These are phyloP conservation scores for Maniola hyperantus DNA, from an alignment of 2,888 invertebrate genomes.

Conservation along the genomic window DNA sequence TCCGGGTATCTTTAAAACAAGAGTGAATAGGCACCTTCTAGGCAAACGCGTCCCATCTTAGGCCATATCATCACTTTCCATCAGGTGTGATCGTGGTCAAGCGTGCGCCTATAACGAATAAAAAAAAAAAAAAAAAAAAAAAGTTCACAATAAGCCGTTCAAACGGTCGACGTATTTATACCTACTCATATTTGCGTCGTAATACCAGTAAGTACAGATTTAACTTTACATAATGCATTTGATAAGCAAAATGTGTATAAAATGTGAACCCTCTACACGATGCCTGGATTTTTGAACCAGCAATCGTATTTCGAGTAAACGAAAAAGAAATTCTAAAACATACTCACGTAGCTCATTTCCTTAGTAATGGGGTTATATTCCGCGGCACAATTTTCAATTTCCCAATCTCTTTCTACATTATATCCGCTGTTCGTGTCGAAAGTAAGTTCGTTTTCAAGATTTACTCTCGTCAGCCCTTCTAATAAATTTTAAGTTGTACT, in stretches of 20 bases:
- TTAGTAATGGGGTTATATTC: conserved; percentile 78
- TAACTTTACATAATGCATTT: background rate
- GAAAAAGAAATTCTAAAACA: conserved; percentile 64
- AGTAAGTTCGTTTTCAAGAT: conserved; percentile 52
- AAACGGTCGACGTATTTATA: too few species aligned
- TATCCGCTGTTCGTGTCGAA: conserved; percentile 58
- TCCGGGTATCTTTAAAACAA: too few species aligned
- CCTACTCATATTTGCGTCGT: background rate
- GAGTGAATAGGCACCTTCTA: too few species aligned
- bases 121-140: too few species aligned
- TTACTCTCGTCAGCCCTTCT: conserved; percentile 27
- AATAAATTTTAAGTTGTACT: conserved; percentile 4
- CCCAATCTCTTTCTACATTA: conserved; percentile 74
- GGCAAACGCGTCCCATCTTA: too few species aligned
- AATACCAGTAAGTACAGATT: background rate
- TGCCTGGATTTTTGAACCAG: conserved; percentile 10
- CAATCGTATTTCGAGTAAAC: conserved; percentile 37
- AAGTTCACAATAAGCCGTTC: background rate
- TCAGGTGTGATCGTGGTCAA: too few species aligned
- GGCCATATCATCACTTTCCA: too few species aligned
- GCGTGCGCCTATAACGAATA: too few species aligned
- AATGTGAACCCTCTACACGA: conserved; percentile 7
- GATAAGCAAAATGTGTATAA: conserved; percentile 11
- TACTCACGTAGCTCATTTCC: conserved; percentile 80
- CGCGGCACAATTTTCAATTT: conserved; percentile 80